A percentile compares a stretch with the other conserved stretches of the same genome.
Conservation (phyloP, 2,888 invertebrate species). For the Euphydryas editha region DNA sequence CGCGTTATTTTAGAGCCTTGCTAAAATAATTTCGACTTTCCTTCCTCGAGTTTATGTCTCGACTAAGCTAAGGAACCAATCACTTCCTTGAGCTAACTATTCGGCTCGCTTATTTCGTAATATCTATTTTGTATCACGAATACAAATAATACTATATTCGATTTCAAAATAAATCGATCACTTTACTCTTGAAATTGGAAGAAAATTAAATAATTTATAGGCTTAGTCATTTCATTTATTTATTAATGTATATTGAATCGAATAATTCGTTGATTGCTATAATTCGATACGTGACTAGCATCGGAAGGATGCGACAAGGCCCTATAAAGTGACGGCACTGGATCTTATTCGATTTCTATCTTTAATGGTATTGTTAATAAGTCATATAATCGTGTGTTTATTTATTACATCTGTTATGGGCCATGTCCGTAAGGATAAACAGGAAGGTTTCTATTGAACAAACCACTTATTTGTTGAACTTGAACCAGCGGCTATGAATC, state of each 20-base stretch:
- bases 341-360: conserved; percentile 39
- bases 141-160: too few relatives aligned
- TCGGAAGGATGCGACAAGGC: conserved; percentile 59
- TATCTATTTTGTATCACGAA: neutral
- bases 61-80: conserved; percentile 17
- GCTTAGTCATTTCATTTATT: conserved; percentile 44
- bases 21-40: conserved; percentile 27
- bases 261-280: conserved; percentile 66
- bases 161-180: too few relatives aligned
- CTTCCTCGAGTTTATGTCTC: conserved; percentile 28
- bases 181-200: neutral
- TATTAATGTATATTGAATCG: conserved; percentile 54
- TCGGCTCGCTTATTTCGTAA: neutral
- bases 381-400: conserved; percentile 46
- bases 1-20: conserved; percentile 31
- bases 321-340: conserved; percentile 35
- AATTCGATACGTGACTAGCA: conserved; percentile 69
- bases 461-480: conserved; percentile 50
- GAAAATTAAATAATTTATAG: neutral
- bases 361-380: conserved; percentile 45
- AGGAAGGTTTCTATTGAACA: conserved; percentile 70
- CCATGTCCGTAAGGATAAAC: conserved; percentile 67
- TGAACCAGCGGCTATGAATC: conserved; percentile 42
- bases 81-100: conserved; percentile 16
- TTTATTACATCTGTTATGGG: conserved; percentile 34